Conservation (phyloP, 2,888 invertebrate genomes). For the Polia nebulosa region DNA sequence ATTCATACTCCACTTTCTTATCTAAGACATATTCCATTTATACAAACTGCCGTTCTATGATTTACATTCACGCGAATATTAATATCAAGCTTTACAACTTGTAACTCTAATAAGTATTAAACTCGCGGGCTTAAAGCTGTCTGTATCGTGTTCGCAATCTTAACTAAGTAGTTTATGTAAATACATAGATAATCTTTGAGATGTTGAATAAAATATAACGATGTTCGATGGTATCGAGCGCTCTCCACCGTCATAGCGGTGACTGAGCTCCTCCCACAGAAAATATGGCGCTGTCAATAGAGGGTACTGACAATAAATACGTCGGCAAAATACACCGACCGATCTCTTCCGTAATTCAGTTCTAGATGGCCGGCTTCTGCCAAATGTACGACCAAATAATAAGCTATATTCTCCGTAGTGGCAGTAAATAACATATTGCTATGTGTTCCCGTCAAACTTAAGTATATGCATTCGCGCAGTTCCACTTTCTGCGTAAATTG, state of each 20-base stretch:
- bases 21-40: conserved; percentile 50
- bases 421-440: conserved; percentile 38
- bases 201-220: conserved; percentile 55
- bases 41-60: conserved; percentile 48
- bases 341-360: conserved; percentile 70
- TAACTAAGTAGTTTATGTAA: conserved; percentile 52
- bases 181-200: conserved; percentile 51
- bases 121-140: conserved; percentile 17
- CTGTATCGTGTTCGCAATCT: conserved; percentile 43
- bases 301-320: conserved; percentile 72
- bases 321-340: conserved; percentile 65
- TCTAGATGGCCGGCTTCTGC: conserved; percentile 43
- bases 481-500: conserved; percentile 43
- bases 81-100: conserved; percentile 20
- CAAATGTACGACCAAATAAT: conserved; percentile 52
- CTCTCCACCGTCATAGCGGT: conserved; percentile 41
- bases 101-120: conserved; percentile 34
- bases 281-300: conserved; percentile 64
- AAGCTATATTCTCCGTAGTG: conserved; percentile 38
- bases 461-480: conserved; percentile 20
- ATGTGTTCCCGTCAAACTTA: conserved; percentile 23
- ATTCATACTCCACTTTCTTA: conserved; percentile 62
- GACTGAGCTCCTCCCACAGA: conserved; percentile 53
- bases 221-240: conserved; percentile 51
- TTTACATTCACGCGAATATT: conserved; percentile 48